Evolutionary conservation across 2,797 vertebrate genomes (phyloP).

Genomic region (Falco peregrinus): DNA sequence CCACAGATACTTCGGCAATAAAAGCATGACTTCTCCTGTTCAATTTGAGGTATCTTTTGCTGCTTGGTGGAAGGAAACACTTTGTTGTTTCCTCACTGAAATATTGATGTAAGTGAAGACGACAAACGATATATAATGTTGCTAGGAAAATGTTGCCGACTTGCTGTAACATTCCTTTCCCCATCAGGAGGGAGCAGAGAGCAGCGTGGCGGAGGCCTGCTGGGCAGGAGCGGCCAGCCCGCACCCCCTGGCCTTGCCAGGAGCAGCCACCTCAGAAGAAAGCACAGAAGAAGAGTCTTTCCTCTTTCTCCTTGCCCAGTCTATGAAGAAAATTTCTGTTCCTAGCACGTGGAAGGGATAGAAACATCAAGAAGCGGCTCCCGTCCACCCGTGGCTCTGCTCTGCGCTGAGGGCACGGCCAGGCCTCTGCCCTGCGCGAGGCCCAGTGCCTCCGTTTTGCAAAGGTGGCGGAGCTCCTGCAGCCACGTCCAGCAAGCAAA

Average conservation of each 20-base stretch:
- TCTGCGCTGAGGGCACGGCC: fast-evolving
- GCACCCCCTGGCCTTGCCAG: fast-evolving
- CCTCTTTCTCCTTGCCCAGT: neutral
- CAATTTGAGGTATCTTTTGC: neutral
- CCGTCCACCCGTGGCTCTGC: neutral
- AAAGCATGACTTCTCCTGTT: neutral
- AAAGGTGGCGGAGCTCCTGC: neutral
- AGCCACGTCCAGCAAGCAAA: fast-evolving
- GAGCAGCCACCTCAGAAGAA: neutral
- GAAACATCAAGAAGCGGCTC: neutral
- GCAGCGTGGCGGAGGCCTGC: fast-evolving
- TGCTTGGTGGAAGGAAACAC: neutral
- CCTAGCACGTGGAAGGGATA: neutral
- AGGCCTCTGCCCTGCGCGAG: neutral
- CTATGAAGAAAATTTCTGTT: neutral
- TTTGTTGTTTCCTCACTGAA: neutral
- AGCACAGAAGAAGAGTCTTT: neutral
- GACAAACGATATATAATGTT: neutral
- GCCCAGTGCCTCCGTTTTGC: neutral
- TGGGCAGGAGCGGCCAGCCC: neutral
- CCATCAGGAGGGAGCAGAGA: neutral
- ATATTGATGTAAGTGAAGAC: neutral
- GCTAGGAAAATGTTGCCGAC: neutral
- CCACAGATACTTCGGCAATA: neutral
- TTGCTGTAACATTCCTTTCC: neutral